These are phyloP conservation scores for Onychorhynchus coronatus DNA, from an alignment of 2,113 vertebrate species.

Conservation along the genomic window DNA sequence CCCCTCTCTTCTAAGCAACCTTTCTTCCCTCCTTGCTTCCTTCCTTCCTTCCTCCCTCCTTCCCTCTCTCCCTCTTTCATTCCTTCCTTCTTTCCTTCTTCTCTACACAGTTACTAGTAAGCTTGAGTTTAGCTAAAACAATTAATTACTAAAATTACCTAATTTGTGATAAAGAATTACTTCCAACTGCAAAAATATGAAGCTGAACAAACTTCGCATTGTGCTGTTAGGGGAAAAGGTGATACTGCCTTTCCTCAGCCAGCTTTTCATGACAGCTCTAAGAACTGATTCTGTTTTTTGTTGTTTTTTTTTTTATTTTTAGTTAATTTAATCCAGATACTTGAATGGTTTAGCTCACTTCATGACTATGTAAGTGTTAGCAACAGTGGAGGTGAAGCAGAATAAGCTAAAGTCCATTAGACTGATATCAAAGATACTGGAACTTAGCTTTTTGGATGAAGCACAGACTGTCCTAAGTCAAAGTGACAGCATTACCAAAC, in stretches of 20 bases:
- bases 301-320: neutral
- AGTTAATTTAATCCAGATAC: neutral
- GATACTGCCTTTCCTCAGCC: neutral
- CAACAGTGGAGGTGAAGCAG: neutral
- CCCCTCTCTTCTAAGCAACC: neutral
- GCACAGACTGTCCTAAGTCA: neutral
- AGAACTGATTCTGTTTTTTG: neutral
- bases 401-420: neutral
- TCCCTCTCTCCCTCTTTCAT: too few species aligned
- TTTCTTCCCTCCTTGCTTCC: too few species aligned
- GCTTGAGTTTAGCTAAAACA: neutral
- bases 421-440: neutral
- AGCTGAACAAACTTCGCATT: neutral
- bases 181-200: neutral
- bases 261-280: neutral
- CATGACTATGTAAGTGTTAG: neutral
- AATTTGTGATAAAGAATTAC: neutral
- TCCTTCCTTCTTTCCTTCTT: neutral
- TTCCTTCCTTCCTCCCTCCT: too few species aligned
- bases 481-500: neutral
- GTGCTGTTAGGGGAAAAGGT: neutral
- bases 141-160: neutral
- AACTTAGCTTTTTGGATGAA: neutral
- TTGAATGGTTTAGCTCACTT: neutral
- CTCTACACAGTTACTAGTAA: neutral